Evolutionary conservation across 2,113 vertebrate genomes (phyloP).

Genomic region (Pontoporia blainvillei): DNA sequence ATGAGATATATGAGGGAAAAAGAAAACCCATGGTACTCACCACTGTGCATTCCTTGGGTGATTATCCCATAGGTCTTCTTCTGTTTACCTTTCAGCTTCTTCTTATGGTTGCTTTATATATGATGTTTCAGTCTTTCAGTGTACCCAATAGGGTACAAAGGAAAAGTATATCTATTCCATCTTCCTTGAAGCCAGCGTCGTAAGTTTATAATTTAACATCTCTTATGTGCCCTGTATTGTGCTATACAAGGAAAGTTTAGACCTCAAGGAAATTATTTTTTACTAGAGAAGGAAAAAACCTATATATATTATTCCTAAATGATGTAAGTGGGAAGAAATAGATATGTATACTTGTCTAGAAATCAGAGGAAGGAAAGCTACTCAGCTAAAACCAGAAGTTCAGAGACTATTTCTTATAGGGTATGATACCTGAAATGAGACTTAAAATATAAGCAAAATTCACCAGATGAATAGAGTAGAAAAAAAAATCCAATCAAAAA

Average conservation of each 20-base stretch:
- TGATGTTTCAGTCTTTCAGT: background rate
- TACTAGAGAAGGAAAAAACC: background rate
- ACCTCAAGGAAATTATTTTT: background rate
- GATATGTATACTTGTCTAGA: background rate
- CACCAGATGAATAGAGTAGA: background rate
- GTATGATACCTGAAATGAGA: background rate
- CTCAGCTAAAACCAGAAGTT: background rate
- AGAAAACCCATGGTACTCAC: background rate
- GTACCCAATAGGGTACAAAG: background rate
- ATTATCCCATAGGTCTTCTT: background rate
- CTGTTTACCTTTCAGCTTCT: background rate
- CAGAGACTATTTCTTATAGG: background rate
- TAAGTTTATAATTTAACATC: background rate
- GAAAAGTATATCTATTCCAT: background rate
- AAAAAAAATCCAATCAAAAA: background rate
- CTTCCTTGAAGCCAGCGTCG: background rate
- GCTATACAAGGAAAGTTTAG: background rate
- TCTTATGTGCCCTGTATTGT: background rate
- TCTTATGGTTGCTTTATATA: background rate
- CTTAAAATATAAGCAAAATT: background rate
- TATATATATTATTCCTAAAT: background rate
- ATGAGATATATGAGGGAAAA: background rate
- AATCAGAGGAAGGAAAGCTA: background rate
- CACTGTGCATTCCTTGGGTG: background rate
- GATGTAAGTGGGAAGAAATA: background rate